Conservation (phyloP, 2,888 invertebrate species). For the Andrena bucephala region DNA sequence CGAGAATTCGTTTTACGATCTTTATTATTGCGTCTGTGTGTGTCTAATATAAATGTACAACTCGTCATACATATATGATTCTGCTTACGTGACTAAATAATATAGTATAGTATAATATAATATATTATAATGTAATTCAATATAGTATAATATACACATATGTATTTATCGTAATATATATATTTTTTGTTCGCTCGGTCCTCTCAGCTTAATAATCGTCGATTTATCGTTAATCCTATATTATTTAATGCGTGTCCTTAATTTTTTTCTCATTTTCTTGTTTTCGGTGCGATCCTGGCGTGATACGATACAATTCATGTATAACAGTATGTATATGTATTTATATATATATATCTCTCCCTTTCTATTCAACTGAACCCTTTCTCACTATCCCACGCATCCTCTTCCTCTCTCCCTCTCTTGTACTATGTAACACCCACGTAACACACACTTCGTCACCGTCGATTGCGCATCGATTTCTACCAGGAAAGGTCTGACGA, state of each 20-base stretch:
- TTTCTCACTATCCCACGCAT: not conserved
- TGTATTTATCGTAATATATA: conserved; percentile 50
- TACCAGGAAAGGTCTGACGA: not conserved
- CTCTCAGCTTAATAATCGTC: conserved; percentile 56
- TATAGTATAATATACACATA: conserved; percentile 61
- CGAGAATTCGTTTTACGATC: conserved; percentile 56
- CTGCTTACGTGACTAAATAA: conserved; percentile 77
- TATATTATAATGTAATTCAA: conserved; percentile 29
- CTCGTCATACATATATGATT: conserved; percentile 81
- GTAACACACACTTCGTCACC: conserved; percentile 15
- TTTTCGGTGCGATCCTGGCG: conserved; percentile 36
- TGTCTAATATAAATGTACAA: conserved; percentile 84
- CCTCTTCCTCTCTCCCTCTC: not conserved
- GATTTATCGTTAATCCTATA: conserved; percentile 53
- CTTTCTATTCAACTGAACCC: not conserved
- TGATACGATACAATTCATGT: conserved; percentile 37
- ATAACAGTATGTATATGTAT: conserved; percentile 39
- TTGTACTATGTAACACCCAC: not conserved
- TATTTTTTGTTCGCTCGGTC: conserved; percentile 56
- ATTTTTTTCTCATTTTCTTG: conserved; percentile 21
- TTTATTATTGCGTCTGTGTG: conserved; percentile 72
- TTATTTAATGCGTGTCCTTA: conserved; percentile 40
- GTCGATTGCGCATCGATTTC: conserved; percentile 32
- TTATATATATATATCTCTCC: conserved; percentile 17
- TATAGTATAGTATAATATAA: conserved; percentile 62